Conservation (phyloP, 2,888 invertebrate species). For the Pteria penguin region DNA sequence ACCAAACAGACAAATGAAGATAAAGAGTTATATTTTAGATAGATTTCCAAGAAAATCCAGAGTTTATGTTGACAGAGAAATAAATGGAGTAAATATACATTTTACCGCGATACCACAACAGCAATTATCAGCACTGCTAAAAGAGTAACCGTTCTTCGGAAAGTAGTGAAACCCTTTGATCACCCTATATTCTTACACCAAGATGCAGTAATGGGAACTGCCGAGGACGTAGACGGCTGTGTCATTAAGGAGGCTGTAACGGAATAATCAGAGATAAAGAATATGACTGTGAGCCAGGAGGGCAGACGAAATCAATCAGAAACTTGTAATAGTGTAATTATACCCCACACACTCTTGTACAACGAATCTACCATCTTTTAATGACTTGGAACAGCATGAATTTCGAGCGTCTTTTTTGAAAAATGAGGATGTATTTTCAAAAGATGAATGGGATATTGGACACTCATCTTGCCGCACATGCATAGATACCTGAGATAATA, state of each 20-base stretch:
- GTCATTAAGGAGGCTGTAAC: neutral
- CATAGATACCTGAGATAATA: constrained; percentile 36
- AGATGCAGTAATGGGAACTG: constrained; percentile 2
- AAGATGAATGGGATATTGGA: constrained; percentile 46
- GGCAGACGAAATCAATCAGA: neutral
- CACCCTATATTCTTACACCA: neutral
- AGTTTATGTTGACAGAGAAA: constrained; percentile 14
- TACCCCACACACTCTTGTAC: neutral
- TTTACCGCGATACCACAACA: constrained; percentile 18
- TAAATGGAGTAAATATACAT: neutral
- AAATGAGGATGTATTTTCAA: constrained; percentile 35
- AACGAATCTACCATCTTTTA: neutral
- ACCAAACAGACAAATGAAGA: neutral
- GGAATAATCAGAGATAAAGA: neutral
- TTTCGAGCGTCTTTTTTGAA: constrained; percentile 4
- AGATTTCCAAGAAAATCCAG: constrained; percentile 1
- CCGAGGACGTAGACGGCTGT: neutral
- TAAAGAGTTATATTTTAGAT: neutral
- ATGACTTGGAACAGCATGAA: neutral
- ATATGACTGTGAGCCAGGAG: neutral
- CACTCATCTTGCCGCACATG: constrained; percentile 34
- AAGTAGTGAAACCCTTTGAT: constrained; percentile 16
- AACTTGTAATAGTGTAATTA: neutral
- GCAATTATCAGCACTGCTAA: constrained; percentile 1
- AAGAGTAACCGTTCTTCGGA: neutral